Evolutionary conservation across 2,113 vertebrate species (phyloP).

Genomic region (Ginglymostoma cirratum): DNA sequence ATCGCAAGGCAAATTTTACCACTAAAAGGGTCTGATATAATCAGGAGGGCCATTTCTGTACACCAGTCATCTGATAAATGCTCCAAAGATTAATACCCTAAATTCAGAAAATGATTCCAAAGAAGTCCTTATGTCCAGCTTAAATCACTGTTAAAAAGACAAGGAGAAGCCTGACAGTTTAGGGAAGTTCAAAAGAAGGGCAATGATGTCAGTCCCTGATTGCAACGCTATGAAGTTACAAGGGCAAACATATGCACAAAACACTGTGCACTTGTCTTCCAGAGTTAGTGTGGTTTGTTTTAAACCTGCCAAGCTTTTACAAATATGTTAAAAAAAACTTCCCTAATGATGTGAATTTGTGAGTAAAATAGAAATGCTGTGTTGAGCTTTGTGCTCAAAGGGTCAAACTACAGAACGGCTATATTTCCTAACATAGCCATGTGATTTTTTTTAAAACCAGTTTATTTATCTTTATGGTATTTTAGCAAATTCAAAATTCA

Average conservation of each 20-base stretch:
- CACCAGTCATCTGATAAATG: not conserved
- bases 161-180: not conserved
- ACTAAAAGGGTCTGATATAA: not conserved
- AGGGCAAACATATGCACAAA: not conserved
- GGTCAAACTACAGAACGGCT: not conserved
- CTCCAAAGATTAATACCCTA: not conserved
- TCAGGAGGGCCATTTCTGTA: not conserved
- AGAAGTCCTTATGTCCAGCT: not conserved
- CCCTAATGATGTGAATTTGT: not conserved
- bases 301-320: not conserved
- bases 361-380: not conserved
- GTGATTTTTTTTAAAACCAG: not conserved
- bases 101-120: not conserved
- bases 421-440: not conserved
- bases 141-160: not conserved
- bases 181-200: not conserved
- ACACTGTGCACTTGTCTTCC: not conserved
- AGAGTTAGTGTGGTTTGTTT: not conserved
- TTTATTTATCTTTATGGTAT: not conserved
- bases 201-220: not conserved
- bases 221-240: not conserved
- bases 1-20: not conserved
- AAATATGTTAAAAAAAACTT: not conserved
- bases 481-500: not conserved
- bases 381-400: not conserved